phyloP scores from a whole-genome alignment of 1,140 invertebrate species.

The Diploscapter pachys region DNA sequence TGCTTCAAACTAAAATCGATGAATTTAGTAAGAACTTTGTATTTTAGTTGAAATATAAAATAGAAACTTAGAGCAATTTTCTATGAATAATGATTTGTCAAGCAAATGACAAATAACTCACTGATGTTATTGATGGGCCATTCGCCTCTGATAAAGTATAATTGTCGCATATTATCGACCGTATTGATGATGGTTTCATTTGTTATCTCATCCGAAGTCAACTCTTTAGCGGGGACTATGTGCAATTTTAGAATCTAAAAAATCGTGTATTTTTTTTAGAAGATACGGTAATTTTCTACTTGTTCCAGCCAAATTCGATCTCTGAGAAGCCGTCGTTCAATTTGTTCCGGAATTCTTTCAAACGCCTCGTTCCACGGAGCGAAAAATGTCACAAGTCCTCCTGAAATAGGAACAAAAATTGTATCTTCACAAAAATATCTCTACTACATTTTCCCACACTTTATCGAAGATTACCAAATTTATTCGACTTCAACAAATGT shows the following conservation, averaged over 20 bases:
- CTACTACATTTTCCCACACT: no score
- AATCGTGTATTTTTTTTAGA: slow-evolving; percentile 2
- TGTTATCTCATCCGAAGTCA: slow-evolving; percentile 58
- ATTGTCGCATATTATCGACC: slow-evolving; percentile 56
- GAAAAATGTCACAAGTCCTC: slow-evolving; percentile 58
- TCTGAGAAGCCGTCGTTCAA: slow-evolving; percentile 51
- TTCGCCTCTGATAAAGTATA: slow-evolving; percentile 54
- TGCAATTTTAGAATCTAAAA: slow-evolving; percentile 52
- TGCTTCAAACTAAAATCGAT: no score
- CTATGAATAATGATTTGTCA: no score
- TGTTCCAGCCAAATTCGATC: slow-evolving; percentile 59
- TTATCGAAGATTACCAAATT: no score
- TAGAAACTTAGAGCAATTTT: no score
- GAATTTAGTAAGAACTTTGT: no score
- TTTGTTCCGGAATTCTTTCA: slow-evolving; percentile 56
- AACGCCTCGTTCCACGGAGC: slow-evolving; percentile 59
- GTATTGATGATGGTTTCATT: slow-evolving; percentile 58
- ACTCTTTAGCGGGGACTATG: slow-evolving; percentile 57
- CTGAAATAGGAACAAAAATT: background rate
- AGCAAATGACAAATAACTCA: slow-evolving; percentile 23
- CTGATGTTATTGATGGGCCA: slow-evolving; percentile 59
- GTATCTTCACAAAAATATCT: no score
- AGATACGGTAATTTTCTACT: slow-evolving; percentile 22
- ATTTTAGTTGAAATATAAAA: no score
- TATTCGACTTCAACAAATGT: no score